Conservation (phyloP, 2,113 vertebrate species). For the Cranoglanis bouderius region DNA sequence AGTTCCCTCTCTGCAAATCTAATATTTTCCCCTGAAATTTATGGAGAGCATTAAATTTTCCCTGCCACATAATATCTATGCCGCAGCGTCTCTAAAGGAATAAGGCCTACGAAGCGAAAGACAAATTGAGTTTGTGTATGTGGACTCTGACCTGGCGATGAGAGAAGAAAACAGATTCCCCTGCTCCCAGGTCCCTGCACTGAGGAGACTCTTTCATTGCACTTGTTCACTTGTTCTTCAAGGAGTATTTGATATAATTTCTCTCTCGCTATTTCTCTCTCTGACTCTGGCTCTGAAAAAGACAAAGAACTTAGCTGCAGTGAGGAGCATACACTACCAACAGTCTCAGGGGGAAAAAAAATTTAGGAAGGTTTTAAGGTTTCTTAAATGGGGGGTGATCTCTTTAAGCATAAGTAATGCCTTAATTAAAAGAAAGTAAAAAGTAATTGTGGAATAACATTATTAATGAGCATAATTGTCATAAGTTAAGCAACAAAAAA, state of each 20-base stretch:
- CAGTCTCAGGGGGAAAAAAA: background rate
- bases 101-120: slow-evolving; percentile 88
- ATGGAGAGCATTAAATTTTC: slow-evolving; percentile 97
- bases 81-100: slow-evolving; percentile 91
- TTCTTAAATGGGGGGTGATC: background rate
- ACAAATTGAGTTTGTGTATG: slow-evolving; percentile 93
- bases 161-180: slow-evolving; percentile 78
- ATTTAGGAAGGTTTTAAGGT: background rate
- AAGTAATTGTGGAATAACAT: background rate
- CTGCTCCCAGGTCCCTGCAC: slow-evolving; percentile 35
- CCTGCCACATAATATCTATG: slow-evolving; percentile 92
- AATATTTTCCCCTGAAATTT: slow-evolving; percentile 84
- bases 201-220: slow-evolving; percentile 39
- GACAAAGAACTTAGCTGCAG: slow-evolving; percentile 60
- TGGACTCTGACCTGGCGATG: slow-evolving; percentile 82
- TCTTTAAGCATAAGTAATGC: background rate
- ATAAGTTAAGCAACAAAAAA: background rate
- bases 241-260: slow-evolving; percentile 81
- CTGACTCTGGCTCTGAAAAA: slow-evolving; percentile 49
- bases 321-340: background rate
- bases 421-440: background rate
- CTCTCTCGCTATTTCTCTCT: slow-evolving; percentile 56
- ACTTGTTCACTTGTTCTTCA: slow-evolving; percentile 43
- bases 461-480: background rate
- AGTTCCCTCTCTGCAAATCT: slow-evolving; percentile 90